Percentiles rank a stretch among this genome's conserved stretches.
phyloP scores from a whole-genome alignment of 2,113 vertebrate species.

The Cryptotis parvus region DNA sequence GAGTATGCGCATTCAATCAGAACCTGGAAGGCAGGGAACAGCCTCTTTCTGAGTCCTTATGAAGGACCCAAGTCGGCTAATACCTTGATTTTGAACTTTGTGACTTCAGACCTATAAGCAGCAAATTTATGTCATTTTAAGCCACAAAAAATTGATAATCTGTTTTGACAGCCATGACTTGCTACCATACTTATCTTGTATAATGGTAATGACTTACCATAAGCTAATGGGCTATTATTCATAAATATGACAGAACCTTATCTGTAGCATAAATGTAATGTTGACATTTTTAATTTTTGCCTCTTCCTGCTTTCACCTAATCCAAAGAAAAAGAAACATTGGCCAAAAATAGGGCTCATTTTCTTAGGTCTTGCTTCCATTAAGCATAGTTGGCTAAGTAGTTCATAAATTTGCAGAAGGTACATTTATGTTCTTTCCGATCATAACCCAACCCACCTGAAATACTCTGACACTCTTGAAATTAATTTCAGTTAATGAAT shows the following conservation, averaged over 20 bases:
- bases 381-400: neutral
- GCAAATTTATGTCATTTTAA: neutral
- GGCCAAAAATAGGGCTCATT: neutral
- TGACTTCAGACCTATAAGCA: neutral
- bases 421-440: neutral
- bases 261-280: neutral
- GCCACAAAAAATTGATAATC: neutral
- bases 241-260: neutral
- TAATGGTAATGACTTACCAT: neutral
- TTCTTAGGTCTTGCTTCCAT: neutral
- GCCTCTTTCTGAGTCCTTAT: accelerated
- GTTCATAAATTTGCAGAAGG: neutral
- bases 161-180: neutral
- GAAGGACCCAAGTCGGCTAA: neutral
- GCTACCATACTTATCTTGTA: neutral
- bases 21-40: accelerated
- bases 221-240: neutral
- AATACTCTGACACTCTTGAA: constrained; percentile 47
- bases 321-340: neutral
- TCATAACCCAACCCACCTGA: constrained; percentile 45
- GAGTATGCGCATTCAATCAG: neutral
- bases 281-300: neutral
- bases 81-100: neutral
- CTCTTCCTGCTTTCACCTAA: neutral
- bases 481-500: constrained; percentile 71